These are phyloP conservation scores for Holacanthus passer DNA, from an alignment of 2,113 vertebrate species.

Conservation along the genomic window DNA sequence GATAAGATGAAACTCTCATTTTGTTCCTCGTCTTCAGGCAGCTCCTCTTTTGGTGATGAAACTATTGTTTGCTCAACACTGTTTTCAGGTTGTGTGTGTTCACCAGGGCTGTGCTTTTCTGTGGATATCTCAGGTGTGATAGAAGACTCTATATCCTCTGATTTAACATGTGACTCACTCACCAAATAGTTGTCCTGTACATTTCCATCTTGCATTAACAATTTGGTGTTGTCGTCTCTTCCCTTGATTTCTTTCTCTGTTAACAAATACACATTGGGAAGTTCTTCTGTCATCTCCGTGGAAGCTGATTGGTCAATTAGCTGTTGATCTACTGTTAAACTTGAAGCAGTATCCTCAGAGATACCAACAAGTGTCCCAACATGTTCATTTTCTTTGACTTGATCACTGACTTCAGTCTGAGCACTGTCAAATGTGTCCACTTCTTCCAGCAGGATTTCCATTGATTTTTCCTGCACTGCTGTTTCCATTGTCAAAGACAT, in stretches of 20 bases:
- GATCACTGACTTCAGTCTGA: conserved; percentile 15
- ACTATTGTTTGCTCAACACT: background rate
- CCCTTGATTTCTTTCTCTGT: conserved; percentile 9
- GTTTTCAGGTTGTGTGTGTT: background rate
- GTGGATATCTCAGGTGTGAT: conserved; percentile 16
- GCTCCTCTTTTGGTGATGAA: conserved; percentile 20
- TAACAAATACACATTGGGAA: background rate
- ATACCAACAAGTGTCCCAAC: background rate
- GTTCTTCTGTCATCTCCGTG: background rate
- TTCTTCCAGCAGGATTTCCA: background rate
- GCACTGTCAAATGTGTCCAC: background rate
- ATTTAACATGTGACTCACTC: conserved; percentile 30
- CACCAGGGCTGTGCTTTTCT: background rate
- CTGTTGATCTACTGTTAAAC: background rate
- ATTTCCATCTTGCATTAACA: conserved; percentile 21
- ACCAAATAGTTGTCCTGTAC: conserved; percentile 11
- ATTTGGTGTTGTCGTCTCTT: background rate
- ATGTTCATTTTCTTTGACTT: conserved; percentile 23
- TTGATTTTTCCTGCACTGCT: conserved; percentile 12
- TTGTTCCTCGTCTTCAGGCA: conserved; percentile 12
- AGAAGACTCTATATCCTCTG: conserved; percentile 1
- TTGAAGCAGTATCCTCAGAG: background rate
- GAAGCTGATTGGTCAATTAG: background rate
- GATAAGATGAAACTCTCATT: background rate
- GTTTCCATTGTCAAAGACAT: background rate